Base-by-base conservation (phyloP, 2,797 vertebrate species). In the Rhynchotus rufescens region DNA sequence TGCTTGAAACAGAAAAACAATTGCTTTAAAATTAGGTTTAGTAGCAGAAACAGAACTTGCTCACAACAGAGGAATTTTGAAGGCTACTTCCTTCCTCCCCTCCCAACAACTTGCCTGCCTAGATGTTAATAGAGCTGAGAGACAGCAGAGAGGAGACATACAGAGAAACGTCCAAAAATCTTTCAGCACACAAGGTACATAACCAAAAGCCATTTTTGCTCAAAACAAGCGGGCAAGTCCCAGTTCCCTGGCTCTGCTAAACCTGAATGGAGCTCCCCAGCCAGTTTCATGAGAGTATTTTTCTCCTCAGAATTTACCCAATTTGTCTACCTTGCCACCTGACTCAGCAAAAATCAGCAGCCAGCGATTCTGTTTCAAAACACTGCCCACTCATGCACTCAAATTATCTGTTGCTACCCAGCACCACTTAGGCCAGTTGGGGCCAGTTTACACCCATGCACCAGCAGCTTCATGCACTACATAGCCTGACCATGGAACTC, bases 301-400 rank as follows among this genome's bases (percentile, higher is more conserved):
- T 86, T 84, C 77, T 13, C 13, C 3, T 57, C 49, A 69, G 66
- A 32, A n/a, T 60, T 85, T 36, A 15, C 26, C n/a, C 76, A 40
- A 1, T 42, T 89, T 76, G 21, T 66, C 73, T 4, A 54, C 36
- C 86, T 54, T 86, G 65, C n/a, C 40, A 75, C 54, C 84, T 80
- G 72, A 28, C 84, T 90, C 90, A 89, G 86, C 92, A 90, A 47
- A 72, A 68, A 71, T 3, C 60, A 51, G 76, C 69, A 44, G 49
- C 45, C 84, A 76, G 40, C 0, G 0, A 66, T n/a, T 19, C 9
- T 80, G 36, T 66, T 84, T 69, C 84, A 87, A 83, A 95, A 74
- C 76, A 12, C 0, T 36, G 56, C 51, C 28, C 90, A 76, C 64
- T 80, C 93, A 69, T 25, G 60, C 90, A 90, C 44, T 73, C 57